Evolutionary conservation across 1,140 invertebrate genomes (phyloP), one percentile per base, ranked within the genome.

Genomic region (Drosophila nigrodunni): DNA sequence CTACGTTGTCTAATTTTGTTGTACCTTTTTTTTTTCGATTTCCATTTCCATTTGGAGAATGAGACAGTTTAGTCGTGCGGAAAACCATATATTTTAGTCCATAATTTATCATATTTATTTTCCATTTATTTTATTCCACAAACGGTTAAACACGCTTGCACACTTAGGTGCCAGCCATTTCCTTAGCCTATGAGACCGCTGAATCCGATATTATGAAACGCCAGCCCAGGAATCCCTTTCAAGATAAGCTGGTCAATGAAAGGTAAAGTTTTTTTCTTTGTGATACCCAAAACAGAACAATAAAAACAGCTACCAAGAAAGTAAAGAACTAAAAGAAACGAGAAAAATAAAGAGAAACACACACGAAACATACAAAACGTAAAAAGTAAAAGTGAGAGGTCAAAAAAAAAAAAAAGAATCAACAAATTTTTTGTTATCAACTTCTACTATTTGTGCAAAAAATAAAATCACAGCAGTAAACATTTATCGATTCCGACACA

Each of bases 201-300:
- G 99, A 99, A 95, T 98, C 97, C 93, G 99, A 99, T 96, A 99
- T 99, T 94, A 99, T 99, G 99, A 99, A 99, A 96, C 96, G 98
- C 93, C 96, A 97, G 94, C 99, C 99, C 93, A 96, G 99, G 96
- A 98, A 99, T 93, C 97, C 98, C 93, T 95, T 96, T 94, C 96
- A 95, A 93, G 98, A 99, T 95, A 98, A 98, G 94, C 96, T 99
- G 92, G 98, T 99, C 92, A 99, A 99, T 94, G 97, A 99, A 96
- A 98, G 98, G 97, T 98, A 97, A 96, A 92, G 77, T 90, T 85
- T 88, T 85, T 88, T 82, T 77, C 81, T 90, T 81, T 80, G 72
- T 82, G 80, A 77, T 78, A 70, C 54, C 69, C 62, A 68, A 65
- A 76, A 52, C 18, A 21, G 8, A 39, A 66, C 43, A 55, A 50